phyloP scores from a whole-genome alignment of 2,888 invertebrate species.

The Hoplodrina blanda region DNA sequence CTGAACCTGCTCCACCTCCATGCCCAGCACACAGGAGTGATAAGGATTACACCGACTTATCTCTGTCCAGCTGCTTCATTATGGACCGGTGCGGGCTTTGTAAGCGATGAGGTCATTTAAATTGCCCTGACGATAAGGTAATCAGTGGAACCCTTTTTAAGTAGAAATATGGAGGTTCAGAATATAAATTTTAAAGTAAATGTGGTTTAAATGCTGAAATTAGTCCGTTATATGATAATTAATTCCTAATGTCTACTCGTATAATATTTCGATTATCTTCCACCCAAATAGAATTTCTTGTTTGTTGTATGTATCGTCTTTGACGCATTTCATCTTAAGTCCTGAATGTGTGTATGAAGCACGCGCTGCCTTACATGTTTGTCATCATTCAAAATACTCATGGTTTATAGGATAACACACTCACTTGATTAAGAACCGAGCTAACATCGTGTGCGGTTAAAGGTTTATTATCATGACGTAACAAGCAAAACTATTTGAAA shows the following conservation, averaged over 20 bases:
- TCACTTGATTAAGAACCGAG: no score
- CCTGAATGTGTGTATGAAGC: neutral
- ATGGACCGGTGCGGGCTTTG: constrained; percentile 50
- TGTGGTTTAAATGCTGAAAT: neutral
- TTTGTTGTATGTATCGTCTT: neutral
- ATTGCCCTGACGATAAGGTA: constrained; percentile 34
- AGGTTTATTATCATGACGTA: no score
- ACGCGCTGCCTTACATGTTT: neutral
- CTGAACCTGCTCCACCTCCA: neutral
- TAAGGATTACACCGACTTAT: constrained; percentile 66
- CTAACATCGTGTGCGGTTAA: no score
- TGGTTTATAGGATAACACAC: neutral
- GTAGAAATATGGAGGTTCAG: constrained; percentile 29
- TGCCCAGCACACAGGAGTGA: constrained; percentile 43
- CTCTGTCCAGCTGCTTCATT: constrained; percentile 67
- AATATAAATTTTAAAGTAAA: neutral
- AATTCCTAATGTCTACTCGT: neutral
- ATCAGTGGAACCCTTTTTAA: constrained; percentile 35
- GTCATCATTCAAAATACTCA: neutral
- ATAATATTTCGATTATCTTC: neutral
- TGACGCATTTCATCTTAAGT: neutral
- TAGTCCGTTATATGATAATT: neutral
- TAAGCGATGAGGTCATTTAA: constrained; percentile 38
- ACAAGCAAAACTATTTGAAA: neutral
- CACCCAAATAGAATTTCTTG: neutral